Base-by-base conservation (phyloP, 2,888 invertebrate species). In the Drosophila phalerata region DNA sequence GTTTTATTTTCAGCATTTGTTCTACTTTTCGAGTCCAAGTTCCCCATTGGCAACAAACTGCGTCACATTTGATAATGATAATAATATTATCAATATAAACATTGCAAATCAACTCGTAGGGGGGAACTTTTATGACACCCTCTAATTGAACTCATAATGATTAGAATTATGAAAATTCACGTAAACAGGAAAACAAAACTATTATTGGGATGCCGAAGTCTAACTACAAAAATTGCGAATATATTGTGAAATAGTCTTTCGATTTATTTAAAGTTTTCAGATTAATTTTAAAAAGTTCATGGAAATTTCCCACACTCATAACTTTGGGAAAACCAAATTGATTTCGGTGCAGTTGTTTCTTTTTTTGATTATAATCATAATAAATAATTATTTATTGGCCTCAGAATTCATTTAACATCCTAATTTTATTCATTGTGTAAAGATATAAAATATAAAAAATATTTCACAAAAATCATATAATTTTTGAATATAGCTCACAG, bases 11-110 rank as follows among this genome's bases (percentile, higher is more conserved):
- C 28, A 56, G 19, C 40, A 34, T 10, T 25, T 67, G 69, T 11
- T 17, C 61, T 19, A 68, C 2, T 62, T 69, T 30, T 22, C 57
- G 57, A 64, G 56, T 64, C 56, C 0, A 30, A 56, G n/a, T 1
- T 15, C 13, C 17, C n/a, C 43, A 43, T 11, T 5, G 13, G 8
- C 22, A 8, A 2, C 5, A 2, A 37, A 51, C 10, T 45, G 38
- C 67, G 49, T 64, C 67, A 40, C 45, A 25, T 11, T 25, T 13
- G 25, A 43, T 63, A 48, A 28, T 4, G 11, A 40, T 13, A 17
- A 25, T 11, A 37, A 17, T 11, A 37, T 38, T 28, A 38, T 28
- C 37, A 25, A 28, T 47, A 10, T 10, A 28, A 28, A 51, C 6
- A 48, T 8, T 51, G 19, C 0, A 34, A 40, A 28, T 32, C 19